A percentile compares a stretch with the other conserved stretches of the same genome.
Conservation (phyloP, 2,797 vertebrate genomes). For the Astyanax mexicanus region DNA sequence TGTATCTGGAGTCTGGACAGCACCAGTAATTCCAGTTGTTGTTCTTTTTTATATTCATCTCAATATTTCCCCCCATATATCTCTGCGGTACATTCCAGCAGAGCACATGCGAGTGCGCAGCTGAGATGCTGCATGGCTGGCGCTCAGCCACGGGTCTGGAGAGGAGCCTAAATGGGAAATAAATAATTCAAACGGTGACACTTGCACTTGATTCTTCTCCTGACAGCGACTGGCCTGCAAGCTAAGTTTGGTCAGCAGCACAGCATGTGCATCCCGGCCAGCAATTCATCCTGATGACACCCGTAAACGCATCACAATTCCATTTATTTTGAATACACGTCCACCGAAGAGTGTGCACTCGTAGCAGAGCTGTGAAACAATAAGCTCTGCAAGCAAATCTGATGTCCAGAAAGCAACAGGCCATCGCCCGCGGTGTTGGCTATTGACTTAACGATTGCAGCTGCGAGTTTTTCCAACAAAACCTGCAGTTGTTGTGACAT, state of each 20-base stretch:
- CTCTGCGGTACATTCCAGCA: conserved; percentile 4
- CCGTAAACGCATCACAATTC: background rate
- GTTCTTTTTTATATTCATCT: background rate
- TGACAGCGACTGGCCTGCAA: conserved; percentile 3
- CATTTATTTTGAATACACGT: background rate
- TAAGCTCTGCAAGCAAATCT: background rate
- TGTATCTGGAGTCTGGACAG: too few species aligned
- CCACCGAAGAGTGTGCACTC: background rate
- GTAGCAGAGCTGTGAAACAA: background rate
- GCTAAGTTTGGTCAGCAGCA: background rate
- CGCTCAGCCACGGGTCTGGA: background rate
- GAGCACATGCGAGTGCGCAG: too few species aligned
- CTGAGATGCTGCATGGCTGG: conserved; percentile 2
- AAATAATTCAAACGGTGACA: conserved; percentile 19
- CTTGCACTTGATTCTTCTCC: conserved; percentile 18
- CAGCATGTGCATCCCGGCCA: background rate
- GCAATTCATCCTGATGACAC: background rate
- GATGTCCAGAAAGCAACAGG: background rate
- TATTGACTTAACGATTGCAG: background rate
- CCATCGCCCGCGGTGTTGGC: background rate
- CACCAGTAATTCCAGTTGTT: too few species aligned
- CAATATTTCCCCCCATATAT: background rate
- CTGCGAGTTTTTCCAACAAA: background rate
- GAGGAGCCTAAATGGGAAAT: conserved; percentile 18
- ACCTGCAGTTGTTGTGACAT: background rate